Base-by-base conservation (phyloP, 53 echinoderm and acorn worm genomes). In the Apostichopus leukothele region DNA sequence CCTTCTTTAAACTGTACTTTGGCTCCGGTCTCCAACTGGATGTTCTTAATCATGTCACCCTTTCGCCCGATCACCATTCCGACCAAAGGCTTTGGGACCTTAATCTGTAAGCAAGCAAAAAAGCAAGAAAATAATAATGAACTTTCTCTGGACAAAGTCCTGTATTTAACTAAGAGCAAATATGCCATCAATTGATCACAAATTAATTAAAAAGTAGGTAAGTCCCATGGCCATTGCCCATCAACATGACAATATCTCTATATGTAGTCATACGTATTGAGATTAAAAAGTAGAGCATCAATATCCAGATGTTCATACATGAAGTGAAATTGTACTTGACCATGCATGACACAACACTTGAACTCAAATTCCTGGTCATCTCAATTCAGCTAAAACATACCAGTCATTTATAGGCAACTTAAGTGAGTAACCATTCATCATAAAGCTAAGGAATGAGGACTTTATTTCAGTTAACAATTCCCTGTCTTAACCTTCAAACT, bases 1-100 rank as follows among this genome's bases (percentile, higher is more conserved):
- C 95, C 95, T 74, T 91, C 91, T 74, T 97, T 94, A 76, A 97
- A 97, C 92, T 97, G 97, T 23, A 97, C 94, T 50, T 89, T 86
- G 19, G 94, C 97, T 12, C 91, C 91, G 0, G 95, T 94, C 22
- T 97, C 92, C 5, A 86, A 89, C 84, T 97, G 97, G 83, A 97
- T 97, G 66, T 83, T 94, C 83, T 92, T 95, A 59, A 97, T 97
- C 92, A 93, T 97, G 19, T 95, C 93, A 0, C 97, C 97, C 60
- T 86, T 80, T 77, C 95, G 90, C 60, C 97, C 95, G 50, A 97
- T 97, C 89, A 97, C 94, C 90, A 97, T 97, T 86, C 97, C 95
- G 0, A 97, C 97, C 25, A 95, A 91, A 57, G 90, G 92, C 86
- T 92, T 91, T 19, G 97, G 97, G 14, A 97, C 97, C n/a, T 21